Conservation (phyloP, 2,113 vertebrate species). For the Otocyon megalotis region DNA sequence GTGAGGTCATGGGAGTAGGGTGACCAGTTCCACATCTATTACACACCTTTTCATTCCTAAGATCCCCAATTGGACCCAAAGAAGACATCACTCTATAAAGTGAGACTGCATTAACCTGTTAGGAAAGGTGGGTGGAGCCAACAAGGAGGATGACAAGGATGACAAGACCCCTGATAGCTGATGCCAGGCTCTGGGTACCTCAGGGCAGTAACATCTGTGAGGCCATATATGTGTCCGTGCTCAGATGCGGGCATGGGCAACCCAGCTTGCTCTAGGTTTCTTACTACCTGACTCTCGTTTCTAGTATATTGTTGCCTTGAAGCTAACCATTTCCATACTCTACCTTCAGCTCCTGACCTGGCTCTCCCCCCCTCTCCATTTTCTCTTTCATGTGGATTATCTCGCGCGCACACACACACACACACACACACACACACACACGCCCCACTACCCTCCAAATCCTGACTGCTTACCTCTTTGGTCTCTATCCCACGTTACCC, state of each 20-base stretch:
- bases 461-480: too few relatives aligned
- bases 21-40: background rate
- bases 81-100: background rate
- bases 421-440: background rate
- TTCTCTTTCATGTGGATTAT: background rate
- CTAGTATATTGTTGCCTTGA: background rate
- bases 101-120: background rate
- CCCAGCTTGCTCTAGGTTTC: background rate
- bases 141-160: too few relatives aligned
- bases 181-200: too few relatives aligned
- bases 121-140: background rate
- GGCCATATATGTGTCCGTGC: fast-evolving
- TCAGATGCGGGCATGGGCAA: too few relatives aligned
- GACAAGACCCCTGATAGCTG: too few relatives aligned
- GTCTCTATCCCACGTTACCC: background rate
- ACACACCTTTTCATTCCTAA: background rate
- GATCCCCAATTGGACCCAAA: background rate
- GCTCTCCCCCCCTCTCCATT: background rate
- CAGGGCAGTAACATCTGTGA: background rate
- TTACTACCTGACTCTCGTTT: background rate
- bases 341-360: background rate
- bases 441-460: background rate
- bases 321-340: background rate
- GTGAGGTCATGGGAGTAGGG: too few relatives aligned
- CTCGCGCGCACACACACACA: too few relatives aligned